Evolutionary conservation across 2,113 vertebrate genomes (phyloP).

Genomic region (Ranitomeya variabilis): DNA sequence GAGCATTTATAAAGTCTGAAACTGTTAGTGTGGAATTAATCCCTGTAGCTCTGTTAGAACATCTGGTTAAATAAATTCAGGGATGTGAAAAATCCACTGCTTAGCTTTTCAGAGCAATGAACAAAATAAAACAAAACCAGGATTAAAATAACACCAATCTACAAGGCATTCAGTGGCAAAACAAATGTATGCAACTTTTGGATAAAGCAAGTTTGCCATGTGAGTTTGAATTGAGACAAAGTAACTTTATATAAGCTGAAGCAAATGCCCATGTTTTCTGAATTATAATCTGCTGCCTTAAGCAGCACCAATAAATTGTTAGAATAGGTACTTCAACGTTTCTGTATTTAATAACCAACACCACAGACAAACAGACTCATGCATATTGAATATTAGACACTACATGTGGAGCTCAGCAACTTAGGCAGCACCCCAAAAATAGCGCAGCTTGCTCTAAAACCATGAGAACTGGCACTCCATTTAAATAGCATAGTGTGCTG

Average conservation of each 20-base stretch:
- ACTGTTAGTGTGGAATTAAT: conserved; percentile 58
- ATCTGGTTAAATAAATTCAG: conserved; percentile 57
- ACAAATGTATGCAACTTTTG: conserved; percentile 37
- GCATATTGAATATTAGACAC: too few relatives aligned
- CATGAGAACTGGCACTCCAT: too few relatives aligned
- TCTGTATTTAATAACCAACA: background rate
- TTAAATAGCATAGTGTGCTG: too few relatives aligned
- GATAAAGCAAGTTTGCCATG: conserved; percentile 14
- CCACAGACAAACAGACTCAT: background rate
- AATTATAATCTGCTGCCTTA: background rate
- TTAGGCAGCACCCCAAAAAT: too few relatives aligned
- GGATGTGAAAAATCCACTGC: conserved; percentile 55
- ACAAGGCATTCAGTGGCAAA: conserved; percentile 39
- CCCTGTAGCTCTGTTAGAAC: conserved; percentile 51
- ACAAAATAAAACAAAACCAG: conserved; percentile 53
- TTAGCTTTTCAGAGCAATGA: conserved; percentile 52
- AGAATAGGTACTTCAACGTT: background rate
- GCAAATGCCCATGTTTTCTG: background rate
- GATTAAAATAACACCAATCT: conserved; percentile 44
- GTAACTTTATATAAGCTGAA: background rate
- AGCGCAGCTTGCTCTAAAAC: too few relatives aligned
- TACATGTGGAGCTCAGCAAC: too few relatives aligned
- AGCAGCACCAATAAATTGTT: background rate
- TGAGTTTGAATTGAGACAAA: background rate
- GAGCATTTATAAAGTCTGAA: conserved; percentile 54